Evolutionary conservation across 30 jellyfish, hydroid and myxozoan species (phyloP).

Genomic region (Nemopilema nomurai): DNA sequence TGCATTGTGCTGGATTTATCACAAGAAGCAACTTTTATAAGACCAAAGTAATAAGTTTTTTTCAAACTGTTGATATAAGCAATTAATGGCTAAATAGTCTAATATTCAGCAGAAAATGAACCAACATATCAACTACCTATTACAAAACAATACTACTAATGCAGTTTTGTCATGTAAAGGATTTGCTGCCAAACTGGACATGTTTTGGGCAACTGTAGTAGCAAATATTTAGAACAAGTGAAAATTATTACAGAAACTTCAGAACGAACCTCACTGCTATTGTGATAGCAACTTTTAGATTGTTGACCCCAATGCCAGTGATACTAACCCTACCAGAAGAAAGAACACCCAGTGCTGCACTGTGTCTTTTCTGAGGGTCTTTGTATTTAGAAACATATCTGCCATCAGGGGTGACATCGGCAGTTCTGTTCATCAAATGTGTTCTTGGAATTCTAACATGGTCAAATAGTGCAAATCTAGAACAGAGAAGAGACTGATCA

Average conservation of each 20-base stretch:
- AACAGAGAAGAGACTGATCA: not conserved
- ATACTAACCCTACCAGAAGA: constrained; percentile 95
- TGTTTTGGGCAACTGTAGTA: no score
- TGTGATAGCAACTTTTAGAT: constrained; percentile 70
- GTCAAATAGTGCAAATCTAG: constrained; percentile 73
- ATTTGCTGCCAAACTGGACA: no score
- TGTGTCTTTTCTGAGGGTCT: constrained; percentile 75
- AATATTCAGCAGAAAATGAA: no score
- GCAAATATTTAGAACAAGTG: no score
- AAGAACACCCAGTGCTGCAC: constrained; percentile 92
- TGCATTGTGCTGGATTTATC: no score
- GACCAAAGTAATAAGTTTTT: no score
- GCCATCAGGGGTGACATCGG: constrained; percentile 98
- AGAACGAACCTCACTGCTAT: constrained; percentile 82
- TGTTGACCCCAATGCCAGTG: constrained; percentile 66
- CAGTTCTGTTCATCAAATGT: constrained; percentile 73
- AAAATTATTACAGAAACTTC: not conserved
- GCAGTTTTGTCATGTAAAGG: no score
- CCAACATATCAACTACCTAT: no score
- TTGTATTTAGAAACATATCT: constrained; percentile 77
- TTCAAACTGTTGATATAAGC: no score
- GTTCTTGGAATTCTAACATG: constrained; percentile 91
- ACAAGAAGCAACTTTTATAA: no score
- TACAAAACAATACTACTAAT: no score
- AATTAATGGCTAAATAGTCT: no score